Conservation (phyloP, 53 echinoderm and acorn worm genomes). For the Henricia sp. region DNA sequence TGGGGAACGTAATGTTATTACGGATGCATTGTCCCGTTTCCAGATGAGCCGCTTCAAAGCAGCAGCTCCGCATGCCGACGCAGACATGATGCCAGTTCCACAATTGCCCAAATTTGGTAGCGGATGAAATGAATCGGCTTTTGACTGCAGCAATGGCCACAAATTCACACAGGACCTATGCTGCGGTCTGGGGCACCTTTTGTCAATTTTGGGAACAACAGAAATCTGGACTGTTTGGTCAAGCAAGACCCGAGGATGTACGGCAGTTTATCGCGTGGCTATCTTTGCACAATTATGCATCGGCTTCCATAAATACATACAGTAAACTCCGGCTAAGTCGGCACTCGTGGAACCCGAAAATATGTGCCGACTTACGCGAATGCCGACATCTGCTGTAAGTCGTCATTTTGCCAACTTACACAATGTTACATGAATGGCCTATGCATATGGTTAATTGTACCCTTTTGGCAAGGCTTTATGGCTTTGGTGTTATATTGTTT, state of each 20-base stretch:
- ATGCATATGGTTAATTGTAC: too few relatives aligned
- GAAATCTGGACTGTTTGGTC: not conserved
- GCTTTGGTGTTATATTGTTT: too few relatives aligned
- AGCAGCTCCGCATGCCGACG: not conserved
- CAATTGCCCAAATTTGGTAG: slow-evolving; percentile 1
- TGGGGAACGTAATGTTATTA: slow-evolving; percentile 44
- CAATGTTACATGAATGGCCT: too few relatives aligned
- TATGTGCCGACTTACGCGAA: too few relatives aligned
- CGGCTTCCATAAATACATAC: slow-evolving; percentile 3
- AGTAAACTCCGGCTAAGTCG: too few relatives aligned
- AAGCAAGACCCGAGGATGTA: not conserved
- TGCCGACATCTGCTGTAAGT: too few relatives aligned
- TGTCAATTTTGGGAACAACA: not conserved
- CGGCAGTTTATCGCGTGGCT: too few relatives aligned
- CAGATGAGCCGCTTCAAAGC: slow-evolving; percentile 19
- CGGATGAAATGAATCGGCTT: not conserved
- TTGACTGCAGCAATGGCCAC: not conserved
- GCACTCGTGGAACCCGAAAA: too few relatives aligned
- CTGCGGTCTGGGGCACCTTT: not conserved
- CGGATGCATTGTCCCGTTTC: slow-evolving; percentile 58
- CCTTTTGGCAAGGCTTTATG: too few relatives aligned
- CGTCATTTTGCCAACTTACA: too few relatives aligned
- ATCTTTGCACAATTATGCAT: slow-evolving; percentile 11
- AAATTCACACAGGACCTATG: not conserved
- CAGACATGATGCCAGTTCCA: slow-evolving; percentile 18